Evolutionary conservation across 2,113 vertebrate species (phyloP).

Genomic region (Lathamus discolor): DNA sequence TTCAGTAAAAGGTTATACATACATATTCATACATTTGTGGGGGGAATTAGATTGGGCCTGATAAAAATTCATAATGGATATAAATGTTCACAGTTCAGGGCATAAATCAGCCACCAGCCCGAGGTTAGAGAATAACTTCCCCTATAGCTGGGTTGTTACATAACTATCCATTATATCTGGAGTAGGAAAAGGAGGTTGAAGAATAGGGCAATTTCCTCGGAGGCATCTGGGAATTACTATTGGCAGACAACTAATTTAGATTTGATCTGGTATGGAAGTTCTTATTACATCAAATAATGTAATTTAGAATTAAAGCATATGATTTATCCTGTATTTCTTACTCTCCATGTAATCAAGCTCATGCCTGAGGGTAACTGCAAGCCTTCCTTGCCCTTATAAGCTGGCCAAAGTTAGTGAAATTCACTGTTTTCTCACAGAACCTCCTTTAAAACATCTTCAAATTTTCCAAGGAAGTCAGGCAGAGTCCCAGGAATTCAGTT

Average conservation of each 20-base stretch:
- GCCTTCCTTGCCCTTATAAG: background rate
- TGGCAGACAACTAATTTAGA: slow-evolving; percentile 53
- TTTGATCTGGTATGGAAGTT: slow-evolving; percentile 55
- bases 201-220: slow-evolving; percentile 55
- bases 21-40: slow-evolving; percentile 49
- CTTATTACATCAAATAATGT: slow-evolving; percentile 59
- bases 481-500: slow-evolving; percentile 23
- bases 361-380: slow-evolving; percentile 34
- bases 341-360: slow-evolving; percentile 39
- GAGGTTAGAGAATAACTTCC: slow-evolving; percentile 48
- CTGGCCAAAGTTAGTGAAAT: background rate
- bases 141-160: slow-evolving; percentile 12
- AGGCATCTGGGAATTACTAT: slow-evolving; percentile 43
- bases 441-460: slow-evolving; percentile 27
- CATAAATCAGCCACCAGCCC: slow-evolving; percentile 53
- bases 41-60: slow-evolving; percentile 25
- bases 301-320: slow-evolving; percentile 57
- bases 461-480: slow-evolving; percentile 29
- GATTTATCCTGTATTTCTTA: slow-evolving; percentile 60
- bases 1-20: slow-evolving; percentile 50
- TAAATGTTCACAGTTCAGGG: slow-evolving; percentile 38
- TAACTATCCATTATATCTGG: slow-evolving; percentile 48
- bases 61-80: slow-evolving; percentile 59
- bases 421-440: background rate
- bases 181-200: slow-evolving; percentile 10